Evolutionary conservation across 2,113 vertebrate genomes (phyloP), one percentile per base, ranked within the genome.

Genomic region (Laticauda laticaudata): DNA sequence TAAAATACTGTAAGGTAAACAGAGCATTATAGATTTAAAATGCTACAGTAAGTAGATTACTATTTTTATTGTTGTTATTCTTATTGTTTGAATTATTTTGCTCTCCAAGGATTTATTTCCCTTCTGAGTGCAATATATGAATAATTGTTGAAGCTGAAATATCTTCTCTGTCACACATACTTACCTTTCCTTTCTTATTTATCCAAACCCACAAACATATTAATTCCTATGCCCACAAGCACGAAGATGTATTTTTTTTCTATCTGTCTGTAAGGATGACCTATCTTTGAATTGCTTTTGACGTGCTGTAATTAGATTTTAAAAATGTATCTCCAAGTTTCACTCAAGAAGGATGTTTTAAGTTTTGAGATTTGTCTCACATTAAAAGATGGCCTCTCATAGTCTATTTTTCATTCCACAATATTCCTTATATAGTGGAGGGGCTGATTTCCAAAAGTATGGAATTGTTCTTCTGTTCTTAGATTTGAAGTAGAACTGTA

Each of bases 1-100:
- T 86, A 85, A 93, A 91, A 39, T 39, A 51, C 48, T 51, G 48
- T 51, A 93, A 94, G 20, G 51, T 45, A 24, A 23, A 92, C 51
- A 56, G 69, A 64, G 55, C 93, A 86, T 54, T 96, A 94, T 86
- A 26, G 91, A 61, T 87, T 95, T 91, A 61, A 56, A 92, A 90
- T 61, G 53, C 5, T 88, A 95, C 87, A 57, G 7, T 94, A 89
- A 23, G 88, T 95, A 55, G 90, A 69, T 69, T 34, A 26, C 23
- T 61, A 24, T 26, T 61, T 1, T 24, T 57, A 3, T 61, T 61
- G 59, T 61, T 26, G 24, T 61, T 51, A 51, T 51, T 61, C 24
- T 90, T 43, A 91, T 57, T 85, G 88, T 89, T 92, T 94, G 93
- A 26, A 69, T 69, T 69, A 1, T 64, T 81, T 39, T 81, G 18